Base-by-base conservation (phyloP, 1,140 invertebrate genomes). In the Camponotus vicinus region DNA sequence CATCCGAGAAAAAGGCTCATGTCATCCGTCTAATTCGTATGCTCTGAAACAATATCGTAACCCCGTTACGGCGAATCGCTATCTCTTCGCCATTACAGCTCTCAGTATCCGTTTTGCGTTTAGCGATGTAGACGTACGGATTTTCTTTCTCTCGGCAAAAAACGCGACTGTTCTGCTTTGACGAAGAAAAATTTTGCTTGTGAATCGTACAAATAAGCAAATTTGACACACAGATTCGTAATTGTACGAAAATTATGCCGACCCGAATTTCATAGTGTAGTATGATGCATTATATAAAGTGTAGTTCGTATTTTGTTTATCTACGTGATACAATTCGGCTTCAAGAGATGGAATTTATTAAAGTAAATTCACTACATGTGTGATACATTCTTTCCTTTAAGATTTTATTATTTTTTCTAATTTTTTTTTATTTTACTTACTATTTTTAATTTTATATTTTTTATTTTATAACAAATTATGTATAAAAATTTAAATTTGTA, bases 71-170 rank as follows among this genome's bases (percentile, higher is more conserved):
- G 13, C 6, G 8, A 83, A 45, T 32, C 55, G 55, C 69, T 83
- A 73, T 83, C 79, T 83, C 69, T 83, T 42, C 6, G 40, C 37
- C 67, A 71, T 37, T 52, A 63, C 32, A 63, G 69, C 79, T 83
- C 40, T 83, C 69, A 83, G 79, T 83, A 73, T 82, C 67, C 8
- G n/a, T 59, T 75, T 52, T 69, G 40, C 66, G 67, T 18, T 55
- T 45, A 63, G 69, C 55, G 13, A 73, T 27, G 67, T 34, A 34
- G 55, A 49, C 45, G 63, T 55, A 32, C 13, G 79, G 55, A 75
- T 83, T 75, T 83, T 61, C n/a, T 75, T 57, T 83, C 40, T 73
- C 55, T 34, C 40, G 4, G 3, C 27, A 45, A 2, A 42, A 7
- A 45, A 37, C 2, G 32, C n/a, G 34, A 55, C 3, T 73, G 27